These are phyloP conservation scores for Idaea biselata DNA, from an alignment of 2,888 invertebrate species.

Conservation along the genomic window DNA sequence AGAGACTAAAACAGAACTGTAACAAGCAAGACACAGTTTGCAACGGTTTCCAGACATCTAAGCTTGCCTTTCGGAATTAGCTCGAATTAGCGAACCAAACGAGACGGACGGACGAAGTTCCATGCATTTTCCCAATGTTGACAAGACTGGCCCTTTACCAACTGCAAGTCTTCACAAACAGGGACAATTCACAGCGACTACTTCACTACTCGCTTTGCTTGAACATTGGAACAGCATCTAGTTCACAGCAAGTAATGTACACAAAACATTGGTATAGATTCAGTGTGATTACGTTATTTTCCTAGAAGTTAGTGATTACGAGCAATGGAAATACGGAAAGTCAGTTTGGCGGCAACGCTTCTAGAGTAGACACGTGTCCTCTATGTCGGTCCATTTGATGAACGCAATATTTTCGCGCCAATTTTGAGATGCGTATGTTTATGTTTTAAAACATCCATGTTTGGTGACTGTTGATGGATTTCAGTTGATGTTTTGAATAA, in stretches of 20 bases:
- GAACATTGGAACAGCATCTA: no score
- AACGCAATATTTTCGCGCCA: conserved; percentile 54
- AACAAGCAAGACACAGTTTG: conserved; percentile 21
- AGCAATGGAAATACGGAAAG: conserved; percentile 35
- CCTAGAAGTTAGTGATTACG: conserved; percentile 13
- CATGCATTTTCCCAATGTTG: conserved; percentile 54
- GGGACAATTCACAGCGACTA: conserved; percentile 16
- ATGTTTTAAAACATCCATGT: conserved; percentile 32
- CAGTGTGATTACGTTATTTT: conserved; percentile 20
- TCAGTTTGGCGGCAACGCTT: conserved; percentile 62
- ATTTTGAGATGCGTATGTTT: conserved; percentile 32
- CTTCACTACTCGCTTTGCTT: conserved; percentile 26
- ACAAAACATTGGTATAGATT: conserved; percentile 10
- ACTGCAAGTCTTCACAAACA: conserved; percentile 20
- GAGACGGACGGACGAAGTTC: conserved; percentile 47
- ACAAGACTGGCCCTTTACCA: conserved; percentile 43
- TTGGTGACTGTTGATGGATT: conserved; percentile 51
- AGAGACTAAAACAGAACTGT: background rate
- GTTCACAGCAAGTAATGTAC: conserved; percentile 34
- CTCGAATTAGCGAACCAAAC: conserved; percentile 59
- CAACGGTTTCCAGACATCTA: conserved; percentile 21
- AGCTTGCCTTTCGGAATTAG: conserved; percentile 44
- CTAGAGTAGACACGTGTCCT: conserved; percentile 43
- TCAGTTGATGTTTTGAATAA: conserved; percentile 37
- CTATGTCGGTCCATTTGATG: conserved; percentile 15